Percentiles rank a stretch among this genome's conserved stretches.
These are phyloP conservation scores for Axea sp. DNA, from an alignment of 2,888 invertebrate species.

Conservation along the genomic window DNA sequence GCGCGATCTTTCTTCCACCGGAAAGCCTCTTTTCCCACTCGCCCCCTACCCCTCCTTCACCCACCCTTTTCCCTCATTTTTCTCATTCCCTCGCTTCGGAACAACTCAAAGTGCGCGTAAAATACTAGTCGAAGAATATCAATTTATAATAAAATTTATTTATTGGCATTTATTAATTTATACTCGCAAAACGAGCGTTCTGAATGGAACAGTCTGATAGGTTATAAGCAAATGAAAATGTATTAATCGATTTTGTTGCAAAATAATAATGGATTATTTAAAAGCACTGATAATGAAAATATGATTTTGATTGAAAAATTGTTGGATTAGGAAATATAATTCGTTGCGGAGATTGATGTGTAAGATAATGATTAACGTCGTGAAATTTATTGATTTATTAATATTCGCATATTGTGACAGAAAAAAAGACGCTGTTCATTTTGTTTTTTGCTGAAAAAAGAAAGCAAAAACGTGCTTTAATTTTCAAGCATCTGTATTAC, in stretches of 20 bases:
- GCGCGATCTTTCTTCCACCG: constrained; percentile 53
- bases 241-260: neutral
- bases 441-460: too few relatives aligned
- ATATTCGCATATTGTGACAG: too few relatives aligned
- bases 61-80: neutral
- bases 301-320: too few relatives aligned
- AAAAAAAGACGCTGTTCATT: too few relatives aligned
- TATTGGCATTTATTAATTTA: constrained; percentile 27
- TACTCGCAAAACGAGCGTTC: neutral
- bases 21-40: constrained; percentile 34
- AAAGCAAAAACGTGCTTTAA: too few relatives aligned
- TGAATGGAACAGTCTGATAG: neutral
- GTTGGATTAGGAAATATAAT: too few relatives aligned
- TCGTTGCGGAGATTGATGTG: too few relatives aligned
- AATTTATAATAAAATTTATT: constrained; percentile 22
- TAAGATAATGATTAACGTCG: too few relatives aligned
- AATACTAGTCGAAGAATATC: constrained; percentile 2
- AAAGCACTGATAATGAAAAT: too few relatives aligned
- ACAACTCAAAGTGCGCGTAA: constrained; percentile 34
- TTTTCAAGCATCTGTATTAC: too few relatives aligned
- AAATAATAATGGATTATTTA: neutral
- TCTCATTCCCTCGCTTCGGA: too few relatives aligned
- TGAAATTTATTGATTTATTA: too few relatives aligned
- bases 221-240: neutral
- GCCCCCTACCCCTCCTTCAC: neutral